Evolutionary conservation across 2,113 vertebrate species (phyloP), one percentile per base, ranked within the genome.

Genomic region (Tragelaphus strepsiceros): DNA sequence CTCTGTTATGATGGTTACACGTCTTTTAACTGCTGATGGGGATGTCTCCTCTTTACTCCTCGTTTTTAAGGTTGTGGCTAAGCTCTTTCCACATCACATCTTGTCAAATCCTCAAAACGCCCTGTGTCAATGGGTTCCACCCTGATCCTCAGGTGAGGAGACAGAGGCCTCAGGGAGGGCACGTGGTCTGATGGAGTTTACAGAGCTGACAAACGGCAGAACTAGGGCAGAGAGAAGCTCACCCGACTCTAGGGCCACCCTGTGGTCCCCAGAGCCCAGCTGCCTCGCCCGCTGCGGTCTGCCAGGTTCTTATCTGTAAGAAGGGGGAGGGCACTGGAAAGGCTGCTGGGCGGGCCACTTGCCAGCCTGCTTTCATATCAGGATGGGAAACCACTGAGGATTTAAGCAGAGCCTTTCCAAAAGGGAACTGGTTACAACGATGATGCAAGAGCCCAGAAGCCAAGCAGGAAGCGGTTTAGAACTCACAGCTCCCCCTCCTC

Each of bases 1-100:
- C 49, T 86, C 51, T 43, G 19, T 7, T 26, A 4, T 3, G 19
- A 35, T 8, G 64, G 22, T 1, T 14, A 0, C 28, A 1, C 9
- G 30, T 32, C 64, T 85, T 64, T 21, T 53, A 28, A 32, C 93
- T 62, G 46, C 88, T n/a, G 16, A 32, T 19, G 19, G 86, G n/a
- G 15, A 43, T 1, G n/a, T 13, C 30, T 16, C 86, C 56, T 32
- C 84, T 77, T 35, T 56, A 35, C 56, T 77, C 5, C 7, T 77
- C 46, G 8, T 54, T 61, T 74, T 24, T 16, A 90, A 64, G 78
- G 35, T 5, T 24, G 35, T 49, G 74, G 39, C 64, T 84, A 64
- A 67, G 39, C 49, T 39, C 39, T 67, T 17, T 14, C 49, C 64
- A 14, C 1, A 80, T 32, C 54, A 14, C 64, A 4, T 8, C 62